phyloP scores from a whole-genome alignment of 2,888 invertebrate genomes.

The Chelonus formosanus region DNA sequence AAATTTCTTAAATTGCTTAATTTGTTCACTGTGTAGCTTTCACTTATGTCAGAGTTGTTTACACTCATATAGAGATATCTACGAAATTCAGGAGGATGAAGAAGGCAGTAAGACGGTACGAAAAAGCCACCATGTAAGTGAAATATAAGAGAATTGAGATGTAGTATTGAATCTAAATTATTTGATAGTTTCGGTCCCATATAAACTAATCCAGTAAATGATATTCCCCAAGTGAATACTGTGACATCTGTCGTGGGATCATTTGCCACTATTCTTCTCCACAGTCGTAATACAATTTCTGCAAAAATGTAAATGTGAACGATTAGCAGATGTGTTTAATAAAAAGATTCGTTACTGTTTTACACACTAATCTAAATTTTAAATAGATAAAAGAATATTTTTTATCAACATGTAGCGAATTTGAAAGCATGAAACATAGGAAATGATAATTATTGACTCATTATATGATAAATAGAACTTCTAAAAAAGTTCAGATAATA shows the following conservation, averaged over 20 bases:
- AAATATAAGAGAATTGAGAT: constrained; percentile 80
- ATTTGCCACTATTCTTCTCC: constrained; percentile 54
- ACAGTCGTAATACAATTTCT: constrained; percentile 61
- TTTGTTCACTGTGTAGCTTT: constrained; percentile 77
- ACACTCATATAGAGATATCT: constrained; percentile 58
- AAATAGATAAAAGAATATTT: no score
- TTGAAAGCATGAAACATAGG: no score
- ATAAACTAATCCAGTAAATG: constrained; percentile 83
- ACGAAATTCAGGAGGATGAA: constrained; percentile 55
- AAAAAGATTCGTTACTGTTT: no score
- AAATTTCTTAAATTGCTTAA: constrained; percentile 68
- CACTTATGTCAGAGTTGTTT: constrained; percentile 69
- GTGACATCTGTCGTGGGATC: constrained; percentile 68
- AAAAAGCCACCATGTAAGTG: constrained; percentile 90
- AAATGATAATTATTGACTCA: no score
- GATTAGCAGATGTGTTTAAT: no score
- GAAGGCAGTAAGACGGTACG: constrained; percentile 68
- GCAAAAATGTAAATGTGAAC: not conserved
- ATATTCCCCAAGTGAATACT: constrained; percentile 84
- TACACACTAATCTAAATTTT: no score
- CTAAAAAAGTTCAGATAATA: no score
- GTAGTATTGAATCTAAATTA: constrained; percentile 74
- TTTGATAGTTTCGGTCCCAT: constrained; percentile 75
- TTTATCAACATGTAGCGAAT: no score
- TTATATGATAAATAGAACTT: no score